Base-by-base conservation (phyloP, 2,797 vertebrate genomes). In the Myotis findleyi region DNA sequence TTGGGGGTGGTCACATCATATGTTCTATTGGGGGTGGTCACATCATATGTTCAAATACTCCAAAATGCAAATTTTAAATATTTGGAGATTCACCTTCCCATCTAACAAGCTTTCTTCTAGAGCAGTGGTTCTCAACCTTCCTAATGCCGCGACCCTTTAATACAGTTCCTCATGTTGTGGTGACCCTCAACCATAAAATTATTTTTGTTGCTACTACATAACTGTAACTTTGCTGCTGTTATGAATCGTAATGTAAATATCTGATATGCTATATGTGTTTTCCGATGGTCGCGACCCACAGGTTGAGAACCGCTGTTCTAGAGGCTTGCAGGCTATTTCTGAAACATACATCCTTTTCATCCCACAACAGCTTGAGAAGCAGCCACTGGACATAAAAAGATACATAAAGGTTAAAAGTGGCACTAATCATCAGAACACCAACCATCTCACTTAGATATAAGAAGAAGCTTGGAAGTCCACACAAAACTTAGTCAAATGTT, bases 41-140 rank as follows among this genome's bases (percentile, higher is more conserved):
- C 33, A 47, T n/a, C 4, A 10, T 30, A 66, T 80, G 87, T 92
- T 84, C 87, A 95, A 92, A 95, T 89, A 87, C 8, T 73, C 11
- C n/a, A 91, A 96, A 94, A 66, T 36, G 41, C 69, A 94, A 94
- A 85, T 16, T 59, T 17, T 73, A 73, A 77, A 73, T 20, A 82
- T 3, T 51, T 86, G 17, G 75, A 83, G 80, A 92, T 62, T 86
- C 23, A 33, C 49, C 14, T 93, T 93, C 38, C 68, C 7, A 27
- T 75, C 36, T 93, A 73, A 72, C n/a, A 86, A 75, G 49, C 21
- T 95, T 82, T 93, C 55, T 62, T 59, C 38, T 23, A 36, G 23
- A 89, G 17, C 44, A 44, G 44, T 44, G 44, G 44, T 44, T 44
- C 44, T 44, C 44, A 44, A 44, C 10, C 44, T 44, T 44, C 41